A percentile compares a stretch with the other conserved stretches of the same genome.
Evolutionary conservation across 2,888 invertebrate species (phyloP).

Genomic region (Sphecodes monilicornis): DNA sequence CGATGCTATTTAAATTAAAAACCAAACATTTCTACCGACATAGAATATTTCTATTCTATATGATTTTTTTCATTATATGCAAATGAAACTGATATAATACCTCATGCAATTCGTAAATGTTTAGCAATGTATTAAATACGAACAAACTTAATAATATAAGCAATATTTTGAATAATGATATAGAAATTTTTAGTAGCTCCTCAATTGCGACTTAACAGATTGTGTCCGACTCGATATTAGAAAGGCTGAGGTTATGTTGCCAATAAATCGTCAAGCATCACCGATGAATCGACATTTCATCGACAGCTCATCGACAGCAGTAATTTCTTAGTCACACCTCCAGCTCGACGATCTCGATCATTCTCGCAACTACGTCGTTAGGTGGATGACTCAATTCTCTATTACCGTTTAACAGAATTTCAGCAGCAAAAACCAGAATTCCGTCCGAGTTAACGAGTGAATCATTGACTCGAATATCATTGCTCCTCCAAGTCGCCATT

Average conservation of each 20-base stretch:
- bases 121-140: too few relatives aligned
- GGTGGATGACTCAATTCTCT: constrained; percentile 48
- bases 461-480: constrained; percentile 45
- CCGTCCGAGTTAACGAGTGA: constrained; percentile 45
- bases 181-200: too few relatives aligned
- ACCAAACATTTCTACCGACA: too few relatives aligned
- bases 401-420: constrained; percentile 47
- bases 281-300: not conserved
- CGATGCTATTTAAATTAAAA: too few relatives aligned
- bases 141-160: too few relatives aligned
- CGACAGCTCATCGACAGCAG: not conserved
- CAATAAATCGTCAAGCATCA: not conserved
- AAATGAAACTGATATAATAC: too few relatives aligned
- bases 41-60: too few relatives aligned
- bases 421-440: constrained; percentile 52
- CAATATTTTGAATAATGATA: too few relatives aligned
- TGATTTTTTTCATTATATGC: too few relatives aligned
- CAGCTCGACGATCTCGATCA: not conserved
- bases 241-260: not conserved
- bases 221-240: not conserved
- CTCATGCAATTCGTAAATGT: too few relatives aligned
- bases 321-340: not conserved
- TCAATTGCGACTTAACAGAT: not conserved
- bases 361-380: not conserved
- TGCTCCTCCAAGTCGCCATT: too few relatives aligned